Base-by-base conservation (phyloP, 2,113 vertebrate genomes). In the Pseudolaguvia tuberculata region DNA sequence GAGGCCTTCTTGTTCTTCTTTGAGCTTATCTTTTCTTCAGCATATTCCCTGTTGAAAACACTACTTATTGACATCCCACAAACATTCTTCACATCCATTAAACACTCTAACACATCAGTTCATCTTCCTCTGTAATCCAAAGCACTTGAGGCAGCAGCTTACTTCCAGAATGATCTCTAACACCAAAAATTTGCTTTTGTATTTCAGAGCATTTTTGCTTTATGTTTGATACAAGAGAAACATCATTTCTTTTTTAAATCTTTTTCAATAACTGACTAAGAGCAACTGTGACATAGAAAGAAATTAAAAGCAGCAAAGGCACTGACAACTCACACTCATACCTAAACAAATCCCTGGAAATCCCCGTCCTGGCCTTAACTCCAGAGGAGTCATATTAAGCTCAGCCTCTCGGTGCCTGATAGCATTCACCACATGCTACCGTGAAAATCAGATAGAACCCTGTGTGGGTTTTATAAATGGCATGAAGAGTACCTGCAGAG, bases 231-330 rank as follows among this genome's bases (percentile, higher is more conserved):
- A 90, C 85, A 91, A 71, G 66, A 56, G 75, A 78, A 85, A 85
- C 87, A 87, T 88, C 51, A 70, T 85, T 89, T 86, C 88, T 89
- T 90, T 84, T n/a, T n/a, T n/a, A n/a, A n/a, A n/a, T n/a, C n/a
- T n/a, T n/a, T n/a, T n/a, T n/a, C n/a, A 29, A 29, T 14, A 35
- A 31, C 20, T 27, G 35, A 20, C 15, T 48, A 17, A n/a, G n/a
- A n/a, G 51, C 51, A 15, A 21, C n/a, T 76, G 52, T 81, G 72
- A 84, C 70, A 81, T 84, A 88, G 79, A 79, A 87, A 86, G 85
- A 90, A 90, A 91, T 90, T 86, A 88, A 86, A 87, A 78, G 78
- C 77, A 18, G 53, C 71, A 17, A 76, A 79, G 67, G 57, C 27
- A 48, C 20, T 29, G 23, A 23, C 47, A 45, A 45, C 53, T 23